Evolutionary conservation across 2,797 vertebrate species (phyloP), one percentile per base, ranked within the genome.

Genomic region (Coracias cyanogaster): DNA sequence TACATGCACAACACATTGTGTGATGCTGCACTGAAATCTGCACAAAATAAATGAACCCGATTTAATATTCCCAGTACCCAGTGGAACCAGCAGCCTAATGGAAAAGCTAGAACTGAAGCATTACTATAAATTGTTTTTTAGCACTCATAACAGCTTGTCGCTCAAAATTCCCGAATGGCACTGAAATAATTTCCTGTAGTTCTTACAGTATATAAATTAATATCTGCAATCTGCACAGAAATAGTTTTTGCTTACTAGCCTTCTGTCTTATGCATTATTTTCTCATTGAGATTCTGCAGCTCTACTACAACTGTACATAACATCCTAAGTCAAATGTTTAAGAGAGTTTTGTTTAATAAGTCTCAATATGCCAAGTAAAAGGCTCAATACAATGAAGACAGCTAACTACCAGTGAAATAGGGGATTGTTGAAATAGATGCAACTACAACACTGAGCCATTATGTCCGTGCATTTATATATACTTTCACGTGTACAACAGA

Each of bases 101-200:
- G 76, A 91, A 90, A 95, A 93, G 79, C 86, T 60, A 77, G 70
- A 96, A 81, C 29, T 74, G 81, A 95, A 93, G 80, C 67, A 66
- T 78, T 92, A 67, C 80, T 81, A 81, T 95, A 96, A 98, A 97
- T 86, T 96, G 95, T 2, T 7, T 94, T 91, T 95, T 92, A 90
- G 89, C 52, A 82, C 73, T 96, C 83, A 92, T 79, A 93, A 96
- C 33, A 16, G 67, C 66, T 89, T 76, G 73, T 89, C 64, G 7
- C 78, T 97, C 87, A 69, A 54, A 93, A 95, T 74, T 97, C 93
- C 87, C 82, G 78, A 83, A 86, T 76, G 89, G 83, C 86, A 94
- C 86, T 79, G 81, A 96, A 94, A 96, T 94, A 25, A 97, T 91
- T 96, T 97, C 70, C 87, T 96, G 73, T 79, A 89, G 77, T 80